Base-by-base conservation (phyloP, 2,797 vertebrate species). In the Peromyscus aztecus region DNA sequence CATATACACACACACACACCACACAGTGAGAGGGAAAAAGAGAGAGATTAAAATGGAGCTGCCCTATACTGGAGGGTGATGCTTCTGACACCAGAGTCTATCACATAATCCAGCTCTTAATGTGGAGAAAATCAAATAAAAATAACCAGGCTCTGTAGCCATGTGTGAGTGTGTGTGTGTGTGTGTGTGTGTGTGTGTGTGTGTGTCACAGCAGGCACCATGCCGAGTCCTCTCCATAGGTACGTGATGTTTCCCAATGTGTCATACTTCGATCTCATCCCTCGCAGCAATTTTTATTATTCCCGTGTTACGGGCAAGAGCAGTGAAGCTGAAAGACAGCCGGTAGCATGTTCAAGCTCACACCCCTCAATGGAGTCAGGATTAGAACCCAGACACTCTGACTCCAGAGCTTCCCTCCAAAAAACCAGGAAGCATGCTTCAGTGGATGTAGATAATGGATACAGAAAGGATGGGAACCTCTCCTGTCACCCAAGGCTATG, bases 111-210 rank as follows among this genome's bases (percentile, higher is more conserved):
- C 40, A 63, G 57, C 31, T 43, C 37, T 43, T 34, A 40, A 78
- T 86, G 34, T 14, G 16, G 29, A 63, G 17, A 94, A 63, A 14
- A 78, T 37, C 40, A 89, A 63, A 69, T 73, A 80, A 96, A 96
- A 83, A 46, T 57, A 77, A 52, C 46, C 71, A 49, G 23, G 34
- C 37, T 71, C 24, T 52, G 29, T 17, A 78, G 61, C 8, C n/a
- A 0, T 69, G 57, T 88, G 17, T 37, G 17, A n/a, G 69, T 37
- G n/a, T 71, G n/a, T 55, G 78, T 65, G 52, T 63, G 8, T 61
- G 52, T 90, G 52, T 7, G 49, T 63, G 80, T 65, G 52, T 57
- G n/a, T 23, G 23, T n/a, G 8, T 29, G 61, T 59, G 46, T 4
- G 37, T 65, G 80, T 61, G 46, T 63, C 19, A 23, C 17, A 61